Percentiles rank a stretch among this genome's conserved stretches.
These are phyloP conservation scores for Bucorvus abyssinicus DNA, from an alignment of 2,797 vertebrate genomes.

Conservation along the genomic window DNA sequence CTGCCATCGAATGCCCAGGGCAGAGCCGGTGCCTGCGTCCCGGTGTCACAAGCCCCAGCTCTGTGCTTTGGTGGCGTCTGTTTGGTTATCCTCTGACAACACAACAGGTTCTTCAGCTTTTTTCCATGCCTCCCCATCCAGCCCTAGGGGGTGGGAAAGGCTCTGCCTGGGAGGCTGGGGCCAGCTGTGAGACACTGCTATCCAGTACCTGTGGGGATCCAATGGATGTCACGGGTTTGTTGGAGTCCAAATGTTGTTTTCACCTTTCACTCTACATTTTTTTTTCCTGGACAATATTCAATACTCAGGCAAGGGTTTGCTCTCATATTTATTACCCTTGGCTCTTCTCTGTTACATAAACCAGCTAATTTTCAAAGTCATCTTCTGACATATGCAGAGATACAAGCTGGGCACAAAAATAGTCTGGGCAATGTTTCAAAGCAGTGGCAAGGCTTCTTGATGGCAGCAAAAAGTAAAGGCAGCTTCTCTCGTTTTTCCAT, in stretches of 20 bases:
- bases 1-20: not conserved
- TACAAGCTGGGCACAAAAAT: not conserved
- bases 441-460: not conserved
- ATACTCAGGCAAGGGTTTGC: not conserved
- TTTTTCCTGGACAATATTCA: not conserved
- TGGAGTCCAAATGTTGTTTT: not conserved
- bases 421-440: not conserved
- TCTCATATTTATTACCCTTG: not conserved
- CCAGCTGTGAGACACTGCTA: accelerated
- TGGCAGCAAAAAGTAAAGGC: not conserved
- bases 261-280: not conserved
- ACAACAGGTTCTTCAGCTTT: not conserved
- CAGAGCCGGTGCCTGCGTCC: not conserved
- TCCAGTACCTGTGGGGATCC: not conserved
- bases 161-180: not conserved
- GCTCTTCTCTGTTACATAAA: not conserved
- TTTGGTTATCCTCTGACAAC: not conserved
- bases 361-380: slow-evolving; percentile 20
- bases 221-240: not conserved
- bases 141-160: not conserved
- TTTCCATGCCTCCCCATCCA: not conserved
- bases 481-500: not conserved
- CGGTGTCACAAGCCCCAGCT: not conserved
- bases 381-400: not conserved
- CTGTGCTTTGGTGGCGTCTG: not conserved